Evolutionary conservation across 2,888 invertebrate genomes (phyloP), one percentile per base, ranked within the genome.

Genomic region (Drosophila kambysellisi): DNA sequence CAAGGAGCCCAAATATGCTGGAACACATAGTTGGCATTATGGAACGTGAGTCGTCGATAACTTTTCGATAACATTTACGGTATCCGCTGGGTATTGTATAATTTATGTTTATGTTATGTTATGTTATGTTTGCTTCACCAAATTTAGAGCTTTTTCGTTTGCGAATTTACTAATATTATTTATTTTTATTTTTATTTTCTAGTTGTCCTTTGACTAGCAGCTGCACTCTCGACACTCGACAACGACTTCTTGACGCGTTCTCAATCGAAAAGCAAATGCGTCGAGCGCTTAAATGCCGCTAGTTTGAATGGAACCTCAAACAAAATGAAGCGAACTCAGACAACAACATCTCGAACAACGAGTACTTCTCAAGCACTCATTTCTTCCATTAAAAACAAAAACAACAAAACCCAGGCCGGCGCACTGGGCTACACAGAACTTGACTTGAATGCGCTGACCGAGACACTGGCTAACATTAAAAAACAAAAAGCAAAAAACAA

Each of bases 361-460:
- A 67, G 54, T 53, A 68, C 57, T 32, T 30, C 65, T 74, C 70
- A 59, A 63, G 52, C 68, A 80, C 77, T 84, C 80, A 71, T 78
- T 87, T 79, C 81, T 74, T 82, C 74, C 88, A 89, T 88, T 81
- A 74, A 67, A 30, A 63, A 57, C 52, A 66, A 25, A 25, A 25
- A 69, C 35, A 68, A 66, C 64, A 71, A 53, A 60, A 43, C 32
- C 1, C 46, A 8, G 20, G 43, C 43, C 0, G 43, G 20, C 43
- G 20, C 11, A 76, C 25, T 60, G 51, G 60, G 59, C 76, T 74
- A 76, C 74, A 88, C 77, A 91, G 89, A 89, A 89, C 86, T 90
- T 83, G 84, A 91, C 81, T 91, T 76, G 81, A 84, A 80, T 81
- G 75, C 88, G 81, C 80, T 91, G 88, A 88, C 89, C 88, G 82